phyloP scores from a whole-genome alignment of 2,113 vertebrate genomes.

The Ophiodon elongatus region DNA sequence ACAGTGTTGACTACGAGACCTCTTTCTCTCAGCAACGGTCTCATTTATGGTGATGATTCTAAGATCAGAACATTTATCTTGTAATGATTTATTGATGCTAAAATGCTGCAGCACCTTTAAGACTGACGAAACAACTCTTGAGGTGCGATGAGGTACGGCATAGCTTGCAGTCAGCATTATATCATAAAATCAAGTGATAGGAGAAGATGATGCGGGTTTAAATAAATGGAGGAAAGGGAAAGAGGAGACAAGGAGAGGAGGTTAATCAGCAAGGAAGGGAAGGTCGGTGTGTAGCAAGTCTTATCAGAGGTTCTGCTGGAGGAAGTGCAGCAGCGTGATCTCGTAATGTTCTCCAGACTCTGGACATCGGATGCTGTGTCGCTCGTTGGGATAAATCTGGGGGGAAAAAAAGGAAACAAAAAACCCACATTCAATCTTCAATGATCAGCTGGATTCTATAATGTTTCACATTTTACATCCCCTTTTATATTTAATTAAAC shows the following conservation, averaged over 20 bases:
- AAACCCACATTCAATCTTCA: background rate
- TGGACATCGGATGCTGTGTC: conserved; percentile 97
- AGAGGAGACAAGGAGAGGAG: conserved; percentile 6
- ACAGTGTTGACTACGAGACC: background rate
- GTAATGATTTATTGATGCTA: conserved; percentile 7
- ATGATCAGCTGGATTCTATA: background rate
- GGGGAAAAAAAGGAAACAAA: background rate
- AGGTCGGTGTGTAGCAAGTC: conserved; percentile 20
- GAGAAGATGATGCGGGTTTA: conserved; percentile 22
- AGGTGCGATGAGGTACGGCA: conserved; percentile 50
- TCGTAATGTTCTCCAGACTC: conserved; percentile 98
- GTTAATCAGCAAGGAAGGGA: background rate
- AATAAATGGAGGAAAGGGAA: conserved; percentile 24
- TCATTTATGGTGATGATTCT: background rate
- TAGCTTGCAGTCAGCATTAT: conserved; percentile 27
- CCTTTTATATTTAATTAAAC: too few species aligned
- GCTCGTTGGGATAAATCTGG: conserved; percentile 98
- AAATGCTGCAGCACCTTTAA: conserved; percentile 31
- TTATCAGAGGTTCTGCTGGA: conserved; percentile 95
- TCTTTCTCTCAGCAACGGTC: background rate
- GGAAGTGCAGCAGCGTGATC: conserved; percentile 96
- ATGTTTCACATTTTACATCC: background rate
- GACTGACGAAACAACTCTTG: background rate
- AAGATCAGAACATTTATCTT: background rate
- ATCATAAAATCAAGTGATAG: conserved; percentile 39